Evolutionary conservation across 2,113 vertebrate genomes (phyloP).

Genomic region (Eudorcas thomsonii): DNA sequence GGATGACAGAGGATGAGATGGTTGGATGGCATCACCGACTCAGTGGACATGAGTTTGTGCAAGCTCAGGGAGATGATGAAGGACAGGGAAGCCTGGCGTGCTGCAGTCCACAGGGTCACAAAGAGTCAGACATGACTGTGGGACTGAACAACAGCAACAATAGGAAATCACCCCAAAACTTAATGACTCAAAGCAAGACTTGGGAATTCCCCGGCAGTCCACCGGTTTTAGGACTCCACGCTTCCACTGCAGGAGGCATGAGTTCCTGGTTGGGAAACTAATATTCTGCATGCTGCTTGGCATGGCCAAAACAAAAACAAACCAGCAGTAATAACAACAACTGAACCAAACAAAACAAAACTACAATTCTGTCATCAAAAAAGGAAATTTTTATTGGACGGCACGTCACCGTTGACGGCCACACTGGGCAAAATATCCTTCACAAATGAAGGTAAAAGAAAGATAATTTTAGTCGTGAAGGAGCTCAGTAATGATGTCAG

Average conservation of each 20-base stretch:
- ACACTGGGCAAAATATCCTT: background rate
- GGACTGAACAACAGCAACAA: background rate
- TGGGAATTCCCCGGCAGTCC: background rate
- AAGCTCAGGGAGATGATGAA: background rate
- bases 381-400: background rate
- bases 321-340: background rate
- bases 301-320: background rate
- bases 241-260: background rate
- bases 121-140: background rate
- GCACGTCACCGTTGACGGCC: background rate
- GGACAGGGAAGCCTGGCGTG: background rate
- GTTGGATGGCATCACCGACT: background rate
- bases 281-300: background rate
- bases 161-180: background rate
- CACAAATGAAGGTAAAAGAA: background rate
- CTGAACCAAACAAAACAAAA: background rate
- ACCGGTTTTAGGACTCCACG: background rate
- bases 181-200: background rate
- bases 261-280: background rate
- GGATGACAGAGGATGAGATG: background rate
- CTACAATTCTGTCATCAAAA: background rate
- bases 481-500: background rate
- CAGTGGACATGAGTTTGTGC: background rate
- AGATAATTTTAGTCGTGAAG: background rate
- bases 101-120: background rate